Evolutionary conservation across 2,113 vertebrate genomes (phyloP).

Genomic region (Hyperopisus bebe): DNA sequence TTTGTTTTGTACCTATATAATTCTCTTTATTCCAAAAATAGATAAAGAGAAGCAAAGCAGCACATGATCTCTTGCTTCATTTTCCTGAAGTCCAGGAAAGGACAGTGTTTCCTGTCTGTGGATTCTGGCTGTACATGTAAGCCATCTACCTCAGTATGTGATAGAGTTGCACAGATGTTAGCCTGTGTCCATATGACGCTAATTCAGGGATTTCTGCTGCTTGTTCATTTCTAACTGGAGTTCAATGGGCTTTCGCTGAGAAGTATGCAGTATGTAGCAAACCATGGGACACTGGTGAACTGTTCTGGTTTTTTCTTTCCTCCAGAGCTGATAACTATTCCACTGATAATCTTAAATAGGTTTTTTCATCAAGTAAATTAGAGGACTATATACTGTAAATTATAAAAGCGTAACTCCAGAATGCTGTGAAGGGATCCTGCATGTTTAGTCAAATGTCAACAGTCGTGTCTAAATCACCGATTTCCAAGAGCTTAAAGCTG

Average conservation of each 20-base stretch:
- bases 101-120: neutral
- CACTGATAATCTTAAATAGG: neutral
- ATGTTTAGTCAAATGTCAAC: neutral
- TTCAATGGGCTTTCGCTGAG: neutral
- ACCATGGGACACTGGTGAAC: neutral
- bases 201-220: neutral
- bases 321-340: neutral
- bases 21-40: neutral
- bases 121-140: conserved; percentile 35
- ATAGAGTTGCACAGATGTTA: conserved; percentile 37
- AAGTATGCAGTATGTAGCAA: neutral
- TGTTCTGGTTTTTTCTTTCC: neutral
- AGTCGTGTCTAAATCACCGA: neutral
- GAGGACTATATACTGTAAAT: neutral
- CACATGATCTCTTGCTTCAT: neutral
- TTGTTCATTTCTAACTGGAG: conserved; percentile 25
- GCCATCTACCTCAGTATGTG: conserved; percentile 31
- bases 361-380: neutral
- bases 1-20: neutral
- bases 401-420: neutral
- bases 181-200: neutral
- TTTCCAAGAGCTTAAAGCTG: neutral
- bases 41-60: neutral
- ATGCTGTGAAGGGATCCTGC: neutral
- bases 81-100: neutral